A percentile compares a stretch with the other conserved stretches of the same genome.
Evolutionary conservation across 1,140 invertebrate species (phyloP).

Genomic region (Drosophila suzukii): DNA sequence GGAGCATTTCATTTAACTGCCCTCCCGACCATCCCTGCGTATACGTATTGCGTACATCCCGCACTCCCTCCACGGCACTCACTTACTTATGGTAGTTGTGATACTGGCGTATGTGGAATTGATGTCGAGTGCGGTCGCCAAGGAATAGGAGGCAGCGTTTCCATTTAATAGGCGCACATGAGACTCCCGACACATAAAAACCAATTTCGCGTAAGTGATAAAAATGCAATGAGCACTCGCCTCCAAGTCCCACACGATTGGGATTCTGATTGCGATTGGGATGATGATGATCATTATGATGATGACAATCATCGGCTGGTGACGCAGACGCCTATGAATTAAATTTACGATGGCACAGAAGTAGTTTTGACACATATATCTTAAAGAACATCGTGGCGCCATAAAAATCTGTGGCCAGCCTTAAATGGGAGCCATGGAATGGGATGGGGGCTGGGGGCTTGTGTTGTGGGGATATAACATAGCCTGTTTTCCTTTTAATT

Average conservation of each 20-base stretch:
- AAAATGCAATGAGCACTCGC: constrained; percentile 75
- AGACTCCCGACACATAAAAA: constrained; percentile 75
- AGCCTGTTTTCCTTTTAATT: constrained; percentile 60
- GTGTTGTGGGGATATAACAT: not conserved
- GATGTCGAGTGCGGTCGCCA: constrained; percentile 51
- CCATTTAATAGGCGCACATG: constrained; percentile 81
- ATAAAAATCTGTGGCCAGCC: constrained; percentile 55
- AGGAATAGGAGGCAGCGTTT: constrained; percentile 53
- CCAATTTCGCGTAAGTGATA: constrained; percentile 83
- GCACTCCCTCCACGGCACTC: constrained; percentile 23
- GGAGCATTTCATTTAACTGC: constrained; percentile 74
- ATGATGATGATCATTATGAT: constrained; percentile 30
- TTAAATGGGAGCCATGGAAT: constrained; percentile 20
- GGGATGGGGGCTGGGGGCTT: not conserved
- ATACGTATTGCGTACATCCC: constrained; percentile 11
- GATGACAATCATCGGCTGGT: constrained; percentile 59
- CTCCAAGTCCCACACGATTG: constrained; percentile 35
- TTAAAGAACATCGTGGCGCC: constrained; percentile 35
- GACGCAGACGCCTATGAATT: constrained; percentile 72
- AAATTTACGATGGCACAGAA: constrained; percentile 74
- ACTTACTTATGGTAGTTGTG: constrained; percentile 30
- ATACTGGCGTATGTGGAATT: constrained; percentile 50
- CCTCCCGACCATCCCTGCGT: constrained; percentile 5
- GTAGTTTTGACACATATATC: constrained; percentile 80
- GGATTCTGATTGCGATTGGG: constrained; percentile 34